Base-by-base conservation (phyloP, 2,797 vertebrate species). In the Telmatherina bonti region DNA sequence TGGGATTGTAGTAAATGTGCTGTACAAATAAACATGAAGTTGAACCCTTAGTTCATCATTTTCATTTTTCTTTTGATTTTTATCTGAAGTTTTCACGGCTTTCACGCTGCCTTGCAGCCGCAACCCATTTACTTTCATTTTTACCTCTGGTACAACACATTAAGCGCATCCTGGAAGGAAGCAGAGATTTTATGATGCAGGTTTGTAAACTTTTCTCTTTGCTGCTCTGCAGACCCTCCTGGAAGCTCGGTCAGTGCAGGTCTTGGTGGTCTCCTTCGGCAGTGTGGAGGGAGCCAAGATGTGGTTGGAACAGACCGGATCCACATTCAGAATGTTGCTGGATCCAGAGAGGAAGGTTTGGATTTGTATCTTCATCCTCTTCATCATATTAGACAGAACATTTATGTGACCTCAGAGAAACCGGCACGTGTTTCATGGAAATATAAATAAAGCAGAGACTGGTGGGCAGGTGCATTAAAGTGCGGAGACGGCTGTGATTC, bases 231-330 rank as follows among this genome's bases (percentile, higher is more conserved):
- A 94, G 94, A 76, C 64, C 35, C 71, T 67, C 67, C 87, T 93
- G 16, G 79, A 90, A 58, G 93, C 93, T 84, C 88, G 82, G 89
- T 92, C 92, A 0, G 43, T 91, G 68, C 82, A 41, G 74, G 92
- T 94, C 64, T 24, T 94, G 71, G 83, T 94, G 82, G 84, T 94
- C 16, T 87, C 90, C 0, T 93, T 89, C 26, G 92, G 92, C 8
- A 18, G 87, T 5, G 1, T 56, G 54, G 90, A 94, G 53, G 94
- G 92, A 11, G 92, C 93, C 41, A 59, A 64, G 38, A 49, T 93
- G 64, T 94, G 94, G 93, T 64, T 92, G 75, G 72, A 90, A 56
- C 92, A 94, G 82, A 94, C 94, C 0, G 87, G 87, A n/a, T 94
- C 86, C 24, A 47, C 55, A 51, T 93, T 87, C 1, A 52, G 90